Conservation (phyloP, 2,797 vertebrate genomes). For the Galaxias olidus region DNA sequence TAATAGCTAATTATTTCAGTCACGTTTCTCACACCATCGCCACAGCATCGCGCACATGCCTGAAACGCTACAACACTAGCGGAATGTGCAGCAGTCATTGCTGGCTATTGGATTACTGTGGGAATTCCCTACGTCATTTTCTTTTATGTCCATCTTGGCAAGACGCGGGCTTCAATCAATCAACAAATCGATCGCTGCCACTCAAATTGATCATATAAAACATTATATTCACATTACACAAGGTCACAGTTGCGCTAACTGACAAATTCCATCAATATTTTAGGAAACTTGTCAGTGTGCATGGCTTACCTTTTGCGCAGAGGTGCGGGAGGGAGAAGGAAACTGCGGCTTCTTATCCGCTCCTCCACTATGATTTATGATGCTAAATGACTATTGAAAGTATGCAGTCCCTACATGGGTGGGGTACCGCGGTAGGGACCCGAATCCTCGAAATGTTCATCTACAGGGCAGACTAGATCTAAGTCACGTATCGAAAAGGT, state of each 20-base stretch:
- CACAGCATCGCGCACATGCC: constrained; percentile 41
- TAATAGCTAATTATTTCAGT: no score
- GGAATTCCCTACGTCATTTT: constrained; percentile 78
- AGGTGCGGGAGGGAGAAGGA: constrained; percentile 44
- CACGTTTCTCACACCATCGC: no score
- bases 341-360: constrained; percentile 18
- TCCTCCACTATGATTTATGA: constrained; percentile 18
- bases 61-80: constrained; percentile 42
- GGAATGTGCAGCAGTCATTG: constrained; percentile 60
- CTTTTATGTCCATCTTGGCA: constrained; percentile 39
- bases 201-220: not conserved
- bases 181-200: not conserved
- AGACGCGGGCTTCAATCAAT: constrained; percentile 36
- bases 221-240: not conserved
- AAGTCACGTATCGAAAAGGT: constrained; percentile 56
- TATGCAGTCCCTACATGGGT: constrained; percentile 48
- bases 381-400: not conserved
- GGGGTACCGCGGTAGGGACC: constrained; percentile 50
- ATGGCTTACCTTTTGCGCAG: constrained; percentile 72
- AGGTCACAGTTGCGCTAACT: constrained; percentile 30
- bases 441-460: not conserved
- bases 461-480: constrained; percentile 36
- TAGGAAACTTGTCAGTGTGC: constrained; percentile 1
- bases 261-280: constrained; percentile 19
- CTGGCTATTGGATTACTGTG: constrained; percentile 67